Conservation (phyloP, 1,140 invertebrate species). For the Physella acuta region DNA sequence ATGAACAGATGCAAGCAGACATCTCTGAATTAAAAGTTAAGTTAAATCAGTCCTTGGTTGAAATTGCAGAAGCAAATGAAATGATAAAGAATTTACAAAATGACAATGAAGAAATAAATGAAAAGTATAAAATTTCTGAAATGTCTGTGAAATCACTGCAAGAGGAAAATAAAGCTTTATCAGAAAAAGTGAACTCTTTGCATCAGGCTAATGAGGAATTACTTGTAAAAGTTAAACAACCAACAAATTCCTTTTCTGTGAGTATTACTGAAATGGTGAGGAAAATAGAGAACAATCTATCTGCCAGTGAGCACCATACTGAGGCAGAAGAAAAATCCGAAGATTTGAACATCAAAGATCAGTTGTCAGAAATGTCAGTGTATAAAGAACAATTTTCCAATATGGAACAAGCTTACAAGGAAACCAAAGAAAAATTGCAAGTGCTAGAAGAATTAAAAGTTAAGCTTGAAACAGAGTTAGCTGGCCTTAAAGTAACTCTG, state of each 20-base stretch:
- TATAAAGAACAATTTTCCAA: neutral
- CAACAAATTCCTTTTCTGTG: too few species aligned
- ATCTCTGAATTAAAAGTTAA: too few species aligned
- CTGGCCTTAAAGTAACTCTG: neutral
- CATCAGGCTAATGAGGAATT: neutral
- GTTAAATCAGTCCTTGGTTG: too few species aligned
- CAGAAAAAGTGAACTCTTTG: neutral
- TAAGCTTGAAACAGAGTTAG: slow-evolving; percentile 12
- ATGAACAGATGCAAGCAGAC: too few species aligned
- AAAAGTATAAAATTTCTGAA: slow-evolving; percentile 3
- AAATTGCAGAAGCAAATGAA: slow-evolving; percentile 7
- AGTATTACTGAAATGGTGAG: slow-evolving; percentile 11
- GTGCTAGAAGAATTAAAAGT: neutral
- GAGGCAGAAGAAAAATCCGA: slow-evolving; percentile 6
- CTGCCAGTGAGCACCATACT: neutral
- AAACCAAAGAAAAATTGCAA: slow-evolving; percentile 1
- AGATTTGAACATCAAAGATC: neutral
- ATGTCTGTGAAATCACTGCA: too few species aligned
- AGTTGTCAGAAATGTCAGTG: neutral
- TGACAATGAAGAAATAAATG: slow-evolving; percentile 5
- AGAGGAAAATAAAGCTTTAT: slow-evolving; percentile 12
- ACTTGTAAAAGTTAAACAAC: too few species aligned
- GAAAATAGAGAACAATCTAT: too few species aligned
- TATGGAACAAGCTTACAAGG: neutral
- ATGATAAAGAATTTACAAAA: neutral